Evolutionary conservation across 2,888 invertebrate species (phyloP).

Genomic region (Prostheceraeus crozeri): DNA sequence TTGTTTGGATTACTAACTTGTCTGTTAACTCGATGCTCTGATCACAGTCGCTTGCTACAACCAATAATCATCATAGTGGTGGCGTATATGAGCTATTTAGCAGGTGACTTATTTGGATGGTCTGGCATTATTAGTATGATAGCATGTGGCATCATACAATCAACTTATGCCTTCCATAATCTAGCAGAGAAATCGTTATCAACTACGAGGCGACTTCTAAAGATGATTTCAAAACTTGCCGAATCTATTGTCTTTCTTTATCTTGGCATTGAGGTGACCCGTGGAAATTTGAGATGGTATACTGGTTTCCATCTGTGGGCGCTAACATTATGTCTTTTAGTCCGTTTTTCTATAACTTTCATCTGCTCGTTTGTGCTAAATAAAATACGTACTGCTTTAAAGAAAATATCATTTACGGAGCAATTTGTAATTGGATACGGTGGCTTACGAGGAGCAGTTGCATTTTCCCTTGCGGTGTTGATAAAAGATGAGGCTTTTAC

Average conservation of each 20-base stretch:
- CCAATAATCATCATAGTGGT: constrained; percentile 60
- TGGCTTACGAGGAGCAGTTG: constrained; percentile 61
- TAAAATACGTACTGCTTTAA: constrained; percentile 6
- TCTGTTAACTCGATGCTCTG: constrained; percentile 56
- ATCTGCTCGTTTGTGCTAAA: constrained; percentile 24
- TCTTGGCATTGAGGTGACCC: constrained; percentile 60
- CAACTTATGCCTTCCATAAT: constrained; percentile 61
- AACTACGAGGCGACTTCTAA: constrained; percentile 60
- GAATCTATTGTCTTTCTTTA: constrained; percentile 62
- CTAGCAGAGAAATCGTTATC: constrained; percentile 60
- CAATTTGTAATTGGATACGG: constrained; percentile 58
- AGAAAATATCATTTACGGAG: constrained; percentile 35
- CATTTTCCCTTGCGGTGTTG: constrained; percentile 61
- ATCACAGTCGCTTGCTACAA: constrained; percentile 59
- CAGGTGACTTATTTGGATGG: constrained; percentile 61
- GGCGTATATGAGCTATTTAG: constrained; percentile 60
- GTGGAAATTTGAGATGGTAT: constrained; percentile 57
- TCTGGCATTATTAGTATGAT: constrained; percentile 62
- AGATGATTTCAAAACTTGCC: constrained; percentile 59
- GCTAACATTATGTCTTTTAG: constrained; percentile 57
- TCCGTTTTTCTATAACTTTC: constrained; percentile 52
- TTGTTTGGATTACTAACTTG: constrained; percentile 53
- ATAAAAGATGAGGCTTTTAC: constrained; percentile 44
- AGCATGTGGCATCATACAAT: constrained; percentile 61
- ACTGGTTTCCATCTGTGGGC: constrained; percentile 59